Evolutionary conservation across 2,888 invertebrate species (phyloP).

Genomic region (Ophion ellenae): DNA sequence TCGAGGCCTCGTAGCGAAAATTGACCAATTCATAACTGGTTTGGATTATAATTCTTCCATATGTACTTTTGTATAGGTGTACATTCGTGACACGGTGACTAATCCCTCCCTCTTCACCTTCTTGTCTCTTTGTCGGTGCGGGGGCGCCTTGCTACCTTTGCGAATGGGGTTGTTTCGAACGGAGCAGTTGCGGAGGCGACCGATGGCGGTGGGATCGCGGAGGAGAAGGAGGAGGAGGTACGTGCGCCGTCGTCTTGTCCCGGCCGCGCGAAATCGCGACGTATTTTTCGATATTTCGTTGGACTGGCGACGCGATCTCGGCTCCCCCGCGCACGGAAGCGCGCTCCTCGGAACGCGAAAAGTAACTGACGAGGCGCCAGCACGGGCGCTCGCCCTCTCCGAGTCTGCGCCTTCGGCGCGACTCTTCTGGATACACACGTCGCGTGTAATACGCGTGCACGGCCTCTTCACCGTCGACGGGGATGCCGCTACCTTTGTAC

Average conservation of each 20-base stretch:
- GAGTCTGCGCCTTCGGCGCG: conserved; percentile 77
- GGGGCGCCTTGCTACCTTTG: conserved; percentile 16
- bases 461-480: not conserved
- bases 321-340: conserved; percentile 68
- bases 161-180: conserved; percentile 33
- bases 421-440: conserved; percentile 73
- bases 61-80: too few species aligned
- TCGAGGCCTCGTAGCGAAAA: not conserved
- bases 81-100: not conserved
- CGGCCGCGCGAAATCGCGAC: not conserved
- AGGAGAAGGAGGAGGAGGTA: not conserved
- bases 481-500: not conserved
- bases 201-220: not conserved
- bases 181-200: conserved; percentile 2
- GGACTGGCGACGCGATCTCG: not conserved
- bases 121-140: conserved; percentile 41
- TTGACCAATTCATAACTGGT: not conserved
- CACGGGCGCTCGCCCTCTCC: conserved; percentile 59
- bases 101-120: not conserved
- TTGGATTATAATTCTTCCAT: too few species aligned
- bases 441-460: conserved; percentile 71
- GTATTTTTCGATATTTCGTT: conserved; percentile 9
- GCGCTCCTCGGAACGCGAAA: conserved; percentile 80
- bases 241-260: conserved; percentile 22
- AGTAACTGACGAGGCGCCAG: conserved; percentile 79